Percentiles rank a stretch among this genome's conserved stretches.
Conservation (phyloP, 2,888 invertebrate species). For the Rhogogaster chlorosoma region DNA sequence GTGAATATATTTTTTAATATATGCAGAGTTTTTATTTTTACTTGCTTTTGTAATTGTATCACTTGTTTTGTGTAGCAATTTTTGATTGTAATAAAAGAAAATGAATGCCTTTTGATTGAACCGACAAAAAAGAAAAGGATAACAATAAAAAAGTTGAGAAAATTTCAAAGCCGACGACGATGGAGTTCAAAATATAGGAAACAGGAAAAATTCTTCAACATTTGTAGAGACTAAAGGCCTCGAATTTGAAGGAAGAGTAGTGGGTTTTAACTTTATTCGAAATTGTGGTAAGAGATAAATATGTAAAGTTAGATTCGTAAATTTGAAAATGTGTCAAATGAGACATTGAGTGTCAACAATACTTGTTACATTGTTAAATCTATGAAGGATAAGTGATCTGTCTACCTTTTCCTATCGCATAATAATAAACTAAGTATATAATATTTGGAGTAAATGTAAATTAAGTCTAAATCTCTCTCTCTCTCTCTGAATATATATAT, state of each 20-base stretch:
- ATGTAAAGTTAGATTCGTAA: not conserved
- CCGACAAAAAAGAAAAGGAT: not conserved
- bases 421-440: not conserved
- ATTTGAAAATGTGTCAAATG: not conserved
- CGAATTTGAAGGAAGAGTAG: not conserved
- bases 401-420: not conserved
- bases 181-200: not conserved
- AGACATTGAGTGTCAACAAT: not conserved
- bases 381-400: not conserved
- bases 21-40: not conserved
- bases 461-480: not conserved
- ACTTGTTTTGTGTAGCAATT: not conserved
- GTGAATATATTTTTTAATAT: not conserved
- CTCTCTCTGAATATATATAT: not conserved
- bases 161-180: not conserved
- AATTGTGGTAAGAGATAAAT: not conserved
- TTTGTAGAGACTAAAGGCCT: not conserved
- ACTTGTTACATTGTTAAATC: not conserved
- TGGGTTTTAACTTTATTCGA: not conserved
- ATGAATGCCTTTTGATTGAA: not conserved
- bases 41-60: not conserved
- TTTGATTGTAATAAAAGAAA: not conserved
- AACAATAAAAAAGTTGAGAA: not conserved
- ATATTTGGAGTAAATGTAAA: not conserved
- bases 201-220: not conserved